Conservation (phyloP, 2,113 vertebrate genomes). For the Dunckerocampus dactyliophorus region DNA sequence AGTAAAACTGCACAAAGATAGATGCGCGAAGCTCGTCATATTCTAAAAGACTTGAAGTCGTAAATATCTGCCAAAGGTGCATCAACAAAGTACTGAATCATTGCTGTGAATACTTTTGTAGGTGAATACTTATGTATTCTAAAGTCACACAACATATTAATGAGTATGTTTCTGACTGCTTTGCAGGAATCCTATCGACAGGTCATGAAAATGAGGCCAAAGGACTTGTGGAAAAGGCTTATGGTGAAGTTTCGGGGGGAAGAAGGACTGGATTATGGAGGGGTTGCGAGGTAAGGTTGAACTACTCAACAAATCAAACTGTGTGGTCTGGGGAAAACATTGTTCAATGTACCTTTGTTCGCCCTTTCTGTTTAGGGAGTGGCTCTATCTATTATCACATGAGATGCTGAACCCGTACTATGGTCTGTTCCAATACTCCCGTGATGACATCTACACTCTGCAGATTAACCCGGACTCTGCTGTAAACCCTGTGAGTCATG, state of each 20-base stretch:
- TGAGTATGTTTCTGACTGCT: not conserved
- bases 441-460: slow-evolving; percentile 96
- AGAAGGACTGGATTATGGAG: slow-evolving; percentile 97
- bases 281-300: slow-evolving; percentile 87
- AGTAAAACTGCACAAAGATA: too few relatives aligned
- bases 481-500: slow-evolving; percentile 86
- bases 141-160: too few relatives aligned
- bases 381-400: slow-evolving; percentile 95
- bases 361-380: slow-evolving; percentile 76
- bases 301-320: too few relatives aligned
- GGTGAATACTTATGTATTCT: too few relatives aligned
- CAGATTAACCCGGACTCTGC: slow-evolving; percentile 98
- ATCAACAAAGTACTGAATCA: too few relatives aligned
- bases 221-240: slow-evolving; percentile 96
- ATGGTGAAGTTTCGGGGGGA: slow-evolving; percentile 99
- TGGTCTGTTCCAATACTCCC: slow-evolving; percentile 97
- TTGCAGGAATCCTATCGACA: slow-evolving; percentile 94
- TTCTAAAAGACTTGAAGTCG: too few relatives aligned
- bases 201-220: slow-evolving; percentile 99
- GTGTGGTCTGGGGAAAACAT: not conserved
- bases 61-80: too few relatives aligned
- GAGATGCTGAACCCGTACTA: slow-evolving; percentile 99
- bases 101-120: too few relatives aligned
- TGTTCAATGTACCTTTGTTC: not conserved
- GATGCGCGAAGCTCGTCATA: too few relatives aligned